Evolutionary conservation across 2,888 invertebrate genomes (phyloP).

Genomic region (Meliscaeva auricollis): DNA sequence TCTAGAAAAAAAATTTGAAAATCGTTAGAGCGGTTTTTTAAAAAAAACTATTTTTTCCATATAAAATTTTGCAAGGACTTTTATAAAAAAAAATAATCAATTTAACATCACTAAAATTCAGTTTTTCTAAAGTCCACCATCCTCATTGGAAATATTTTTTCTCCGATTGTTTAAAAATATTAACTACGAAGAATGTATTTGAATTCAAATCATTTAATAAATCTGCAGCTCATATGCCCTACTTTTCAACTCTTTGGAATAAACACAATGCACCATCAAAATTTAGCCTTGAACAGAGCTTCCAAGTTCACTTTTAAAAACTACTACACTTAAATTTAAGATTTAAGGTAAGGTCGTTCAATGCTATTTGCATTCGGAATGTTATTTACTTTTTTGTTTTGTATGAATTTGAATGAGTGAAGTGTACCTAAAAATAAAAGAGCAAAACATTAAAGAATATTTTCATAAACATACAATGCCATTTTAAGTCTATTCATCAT

Average conservation of each 20-base stretch:
- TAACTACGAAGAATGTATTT: no score
- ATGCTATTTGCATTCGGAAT: conserved; percentile 7
- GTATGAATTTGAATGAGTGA: conserved; percentile 22
- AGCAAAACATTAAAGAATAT: conserved; percentile 17
- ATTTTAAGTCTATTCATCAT: conserved; percentile 58
- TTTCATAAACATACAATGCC: conserved; percentile 38
- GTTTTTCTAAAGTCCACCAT: no score
- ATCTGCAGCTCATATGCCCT: neutral
- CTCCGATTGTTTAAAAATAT: no score
- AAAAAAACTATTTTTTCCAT: no score
- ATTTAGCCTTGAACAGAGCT: conserved; percentile 13
- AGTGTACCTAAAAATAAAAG: conserved; percentile 22
- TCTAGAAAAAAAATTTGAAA: no score
- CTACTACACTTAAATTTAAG: neutral
- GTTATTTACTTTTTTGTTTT: conserved; percentile 28
- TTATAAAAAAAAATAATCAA: no score
- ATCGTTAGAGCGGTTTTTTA: no score
- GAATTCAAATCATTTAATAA: neutral
- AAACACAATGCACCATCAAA: neutral
- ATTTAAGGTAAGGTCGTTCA: conserved; percentile 1
- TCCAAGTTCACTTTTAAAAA: conserved; percentile 23
- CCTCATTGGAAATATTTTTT: no score
- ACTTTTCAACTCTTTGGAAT: neutral
- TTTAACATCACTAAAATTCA: no score
- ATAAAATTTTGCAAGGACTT: no score